phyloP scores from a whole-genome alignment of 2,797 vertebrate species.

The Hirundo rustica region DNA sequence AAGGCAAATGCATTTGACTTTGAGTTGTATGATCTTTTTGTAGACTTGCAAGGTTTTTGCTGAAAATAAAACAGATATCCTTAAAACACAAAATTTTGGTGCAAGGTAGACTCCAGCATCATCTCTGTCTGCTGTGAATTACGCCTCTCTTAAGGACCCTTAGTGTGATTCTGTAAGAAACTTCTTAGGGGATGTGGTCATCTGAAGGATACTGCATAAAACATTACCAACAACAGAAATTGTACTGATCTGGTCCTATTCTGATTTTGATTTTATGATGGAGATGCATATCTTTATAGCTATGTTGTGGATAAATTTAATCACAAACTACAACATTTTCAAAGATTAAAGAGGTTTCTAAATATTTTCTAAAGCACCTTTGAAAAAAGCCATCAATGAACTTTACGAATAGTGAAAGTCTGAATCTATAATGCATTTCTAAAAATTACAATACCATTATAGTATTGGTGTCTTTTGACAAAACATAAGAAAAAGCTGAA shows the following conservation, averaged over 20 bases:
- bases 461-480: background rate
- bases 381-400: constrained; percentile 15
- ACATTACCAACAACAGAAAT: background rate
- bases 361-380: constrained; percentile 3
- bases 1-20: background rate
- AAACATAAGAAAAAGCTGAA: constrained; percentile 19
- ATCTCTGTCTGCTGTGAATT: background rate
- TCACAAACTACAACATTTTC: background rate
- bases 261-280: background rate
- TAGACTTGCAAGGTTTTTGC: background rate
- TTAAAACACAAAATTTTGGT: background rate
- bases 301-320: background rate
- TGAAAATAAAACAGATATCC: background rate
- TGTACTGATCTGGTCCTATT: background rate
- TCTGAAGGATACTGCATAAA: background rate
- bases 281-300: background rate
- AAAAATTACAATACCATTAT: background rate
- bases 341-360: background rate
- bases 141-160: background rate
- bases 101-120: background rate
- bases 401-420: background rate
- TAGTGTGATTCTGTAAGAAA: background rate
- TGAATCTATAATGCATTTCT: background rate
- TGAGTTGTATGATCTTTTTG: background rate
- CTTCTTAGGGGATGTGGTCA: background rate